Base-by-base conservation (phyloP, 2,888 invertebrate species). In the Cosmorhoe ocellata region DNA sequence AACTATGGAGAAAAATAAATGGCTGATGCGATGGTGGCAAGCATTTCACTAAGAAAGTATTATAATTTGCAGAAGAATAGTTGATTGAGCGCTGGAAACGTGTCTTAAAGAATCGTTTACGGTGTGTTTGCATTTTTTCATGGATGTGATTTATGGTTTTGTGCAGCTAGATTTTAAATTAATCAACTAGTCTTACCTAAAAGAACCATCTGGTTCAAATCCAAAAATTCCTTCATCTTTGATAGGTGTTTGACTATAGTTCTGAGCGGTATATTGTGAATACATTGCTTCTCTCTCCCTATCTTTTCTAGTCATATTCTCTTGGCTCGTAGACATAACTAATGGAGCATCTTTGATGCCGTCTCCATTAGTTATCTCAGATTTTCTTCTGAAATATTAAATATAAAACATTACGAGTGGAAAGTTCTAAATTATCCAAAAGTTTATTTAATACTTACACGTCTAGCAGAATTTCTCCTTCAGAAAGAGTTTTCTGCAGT, bases 401-500 rank as follows among this genome's bases (percentile, higher is more conserved):
- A 28, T 9, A 47, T 42, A 41, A n/a, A 27, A 28, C 31, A 39
- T 24, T n/a, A n/a, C n/a, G n/a, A n/a, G n/a, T n/a, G n/a, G n/a
- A n/a, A n/a, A n/a, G n/a, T n/a, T n/a, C n/a, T n/a, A n/a, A n/a
- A n/a, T n/a, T n/a, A n/a, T n/a, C 5, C 7, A 32, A 0, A 32
- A 1, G 4, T 32, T 3, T 10, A 7, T 6, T 33, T 26, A 12
- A 41, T 9, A 85, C 89, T 79, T 76, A 90, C 91, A 81, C 85
- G 49, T 93, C 93, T 56, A 93, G 70, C 34, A 95, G 80, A 66
- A 96, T 95, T 84, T 95, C 95, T 0, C 95, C 95, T 78, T 96
- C 96, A 0, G 95, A 96, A 56, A 95, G 88, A 0, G 96, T 95
- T 86, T 96, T 96, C 52, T 94, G 93, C 51, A 95, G 82, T 74